phyloP scores from a whole-genome alignment of 2,113 vertebrate genomes.

The Trachemys scripta region DNA sequence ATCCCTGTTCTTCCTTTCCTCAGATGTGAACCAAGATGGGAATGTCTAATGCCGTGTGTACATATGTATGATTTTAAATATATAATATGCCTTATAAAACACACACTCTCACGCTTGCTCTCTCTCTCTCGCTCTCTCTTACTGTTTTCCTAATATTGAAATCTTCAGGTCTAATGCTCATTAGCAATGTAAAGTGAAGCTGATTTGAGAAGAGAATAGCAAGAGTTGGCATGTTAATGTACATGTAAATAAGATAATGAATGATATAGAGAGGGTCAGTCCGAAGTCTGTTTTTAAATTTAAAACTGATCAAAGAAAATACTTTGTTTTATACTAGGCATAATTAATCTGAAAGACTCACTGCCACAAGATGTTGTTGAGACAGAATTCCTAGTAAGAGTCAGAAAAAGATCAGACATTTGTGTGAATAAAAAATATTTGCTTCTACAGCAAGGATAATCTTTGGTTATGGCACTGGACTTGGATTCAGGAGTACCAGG shows the following conservation, averaged over 20 bases:
- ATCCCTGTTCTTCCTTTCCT: not conserved
- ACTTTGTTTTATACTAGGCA: accelerated
- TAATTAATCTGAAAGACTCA: too few relatives aligned
- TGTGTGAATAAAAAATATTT: not conserved
- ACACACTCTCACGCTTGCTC: too few relatives aligned
- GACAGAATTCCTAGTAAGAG: not conserved
- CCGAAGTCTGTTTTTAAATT: not conserved
- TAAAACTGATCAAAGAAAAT: not conserved
- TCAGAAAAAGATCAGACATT: not conserved
- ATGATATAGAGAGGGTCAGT: not conserved
- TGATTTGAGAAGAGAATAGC: not conserved
- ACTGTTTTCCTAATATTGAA: not conserved
- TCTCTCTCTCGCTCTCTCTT: too few relatives aligned
- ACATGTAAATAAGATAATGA: not conserved
- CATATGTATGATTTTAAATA: not conserved
- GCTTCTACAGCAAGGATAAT: too few relatives aligned
- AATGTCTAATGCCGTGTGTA: not conserved
- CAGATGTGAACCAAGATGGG: not conserved
- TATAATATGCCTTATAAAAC: not conserved
- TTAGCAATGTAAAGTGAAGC: not conserved
- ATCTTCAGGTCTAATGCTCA: not conserved
- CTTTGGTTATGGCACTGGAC: not conserved
- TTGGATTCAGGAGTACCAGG: not conserved
- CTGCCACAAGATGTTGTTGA: not conserved
- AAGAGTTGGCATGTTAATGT: not conserved